These are phyloP conservation scores for Sylvietta virens DNA, from an alignment of 2,113 vertebrate genomes.

Conservation along the genomic window DNA sequence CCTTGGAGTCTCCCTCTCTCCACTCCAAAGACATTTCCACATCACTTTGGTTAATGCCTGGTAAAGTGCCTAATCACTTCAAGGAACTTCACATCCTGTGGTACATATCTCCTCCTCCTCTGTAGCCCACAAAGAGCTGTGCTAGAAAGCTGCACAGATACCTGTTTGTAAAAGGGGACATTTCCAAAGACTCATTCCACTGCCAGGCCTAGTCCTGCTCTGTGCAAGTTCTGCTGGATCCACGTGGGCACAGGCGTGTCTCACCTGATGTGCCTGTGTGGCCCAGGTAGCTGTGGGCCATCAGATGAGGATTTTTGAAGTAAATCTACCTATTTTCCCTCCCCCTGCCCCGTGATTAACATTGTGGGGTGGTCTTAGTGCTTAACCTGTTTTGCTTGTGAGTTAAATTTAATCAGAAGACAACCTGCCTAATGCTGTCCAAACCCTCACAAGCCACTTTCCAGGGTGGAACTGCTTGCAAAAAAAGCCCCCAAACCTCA, in stretches of 20 bases:
- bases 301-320: background rate
- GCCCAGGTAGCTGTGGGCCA: background rate
- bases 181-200: background rate
- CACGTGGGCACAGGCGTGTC: fast-evolving
- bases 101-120: background rate
- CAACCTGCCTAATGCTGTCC: background rate
- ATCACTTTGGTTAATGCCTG: background rate
- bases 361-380: background rate
- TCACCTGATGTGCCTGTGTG: background rate
- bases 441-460: background rate
- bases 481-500: background rate
- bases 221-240: background rate
- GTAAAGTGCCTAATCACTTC: background rate
- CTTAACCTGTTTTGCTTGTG: background rate
- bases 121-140: background rate
- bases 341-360: background rate
- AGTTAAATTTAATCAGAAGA: background rate
- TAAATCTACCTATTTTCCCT: background rate
- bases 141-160: background rate
- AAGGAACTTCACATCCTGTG: background rate
- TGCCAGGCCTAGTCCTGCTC: background rate
- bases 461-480: background rate
- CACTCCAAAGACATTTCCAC: background rate
- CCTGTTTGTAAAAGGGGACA: background rate
- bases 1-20: background rate